These are phyloP conservation scores for Actenoides lindsayi DNA, from an alignment of 2,113 vertebrate genomes.

Conservation along the genomic window DNA sequence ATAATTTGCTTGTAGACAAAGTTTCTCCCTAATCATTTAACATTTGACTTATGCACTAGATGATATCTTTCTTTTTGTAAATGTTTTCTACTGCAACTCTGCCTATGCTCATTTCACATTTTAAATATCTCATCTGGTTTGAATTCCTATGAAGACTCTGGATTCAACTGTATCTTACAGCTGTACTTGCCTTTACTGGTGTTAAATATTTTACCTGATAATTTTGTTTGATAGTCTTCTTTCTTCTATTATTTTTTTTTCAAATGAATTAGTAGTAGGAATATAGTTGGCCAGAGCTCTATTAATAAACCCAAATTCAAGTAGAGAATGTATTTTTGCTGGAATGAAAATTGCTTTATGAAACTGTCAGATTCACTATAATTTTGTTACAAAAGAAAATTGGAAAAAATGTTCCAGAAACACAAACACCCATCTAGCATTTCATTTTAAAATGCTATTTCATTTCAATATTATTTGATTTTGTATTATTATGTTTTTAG, in stretches of 20 bases:
- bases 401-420: conserved; percentile 55
- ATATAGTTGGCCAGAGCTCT: conserved; percentile 29
- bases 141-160: conserved; percentile 24
- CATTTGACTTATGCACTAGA: fast-evolving
- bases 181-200: conserved; percentile 39
- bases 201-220: conserved; percentile 48
- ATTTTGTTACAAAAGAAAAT: conserved; percentile 61
- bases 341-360: conserved; percentile 62
- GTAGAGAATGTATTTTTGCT: conserved; percentile 55
- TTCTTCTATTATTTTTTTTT: not conserved
- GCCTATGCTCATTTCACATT: not conserved
- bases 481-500: conserved; percentile 30
- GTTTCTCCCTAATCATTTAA: not conserved
- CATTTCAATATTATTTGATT: conserved; percentile 48
- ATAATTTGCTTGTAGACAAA: not conserved
- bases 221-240: conserved; percentile 37
- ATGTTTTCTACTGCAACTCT: not conserved
- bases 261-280: conserved; percentile 28
- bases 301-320: conserved; percentile 60
- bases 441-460: conserved; percentile 53
- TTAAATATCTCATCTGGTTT: conserved; percentile 43
- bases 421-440: conserved; percentile 20
- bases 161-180: not conserved
- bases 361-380: conserved; percentile 56
- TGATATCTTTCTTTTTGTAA: not conserved